phyloP scores from a whole-genome alignment of 2,888 invertebrate species.

The Cosmorhoe ocellata region DNA sequence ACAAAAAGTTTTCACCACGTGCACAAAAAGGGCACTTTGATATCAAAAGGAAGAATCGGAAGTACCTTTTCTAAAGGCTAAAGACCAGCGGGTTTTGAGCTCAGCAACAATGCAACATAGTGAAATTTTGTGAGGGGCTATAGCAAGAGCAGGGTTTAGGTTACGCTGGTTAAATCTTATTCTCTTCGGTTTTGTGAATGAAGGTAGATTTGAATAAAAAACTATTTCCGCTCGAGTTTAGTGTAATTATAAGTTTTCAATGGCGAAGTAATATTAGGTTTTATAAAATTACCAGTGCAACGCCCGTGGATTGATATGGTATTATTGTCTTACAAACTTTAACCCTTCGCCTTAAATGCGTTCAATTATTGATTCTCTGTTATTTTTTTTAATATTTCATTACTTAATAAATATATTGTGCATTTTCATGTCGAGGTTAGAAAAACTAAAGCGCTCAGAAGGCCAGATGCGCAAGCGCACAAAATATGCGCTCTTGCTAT shows the following conservation, averaged over 20 bases:
- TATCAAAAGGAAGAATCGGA: conserved; percentile 54
- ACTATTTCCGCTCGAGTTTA: conserved; percentile 24
- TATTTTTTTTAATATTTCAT: no score
- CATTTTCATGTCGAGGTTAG: no score
- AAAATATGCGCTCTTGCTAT: conserved; percentile 15
- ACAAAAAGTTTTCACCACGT: conserved; percentile 44
- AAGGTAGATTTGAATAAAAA: conserved; percentile 29
- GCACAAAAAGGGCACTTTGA: conserved; percentile 41
- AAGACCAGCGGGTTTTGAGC: conserved; percentile 25
- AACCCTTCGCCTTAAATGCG: no score
- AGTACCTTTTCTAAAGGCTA: conserved; percentile 35
- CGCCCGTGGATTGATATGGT: no score
- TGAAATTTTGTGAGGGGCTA: neutral
- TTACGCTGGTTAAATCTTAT: conserved; percentile 2
- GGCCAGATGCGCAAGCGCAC: conserved; percentile 25
- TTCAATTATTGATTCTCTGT: no score
- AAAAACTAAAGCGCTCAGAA: no score
- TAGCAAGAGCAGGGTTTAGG: neutral
- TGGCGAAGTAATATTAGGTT: neutral
- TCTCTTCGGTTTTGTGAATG: conserved; percentile 31
- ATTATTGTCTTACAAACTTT: no score
- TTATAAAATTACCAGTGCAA: neutral
- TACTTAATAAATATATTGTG: no score
- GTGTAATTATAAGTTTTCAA: conserved; percentile 7
- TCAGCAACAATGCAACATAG: conserved; percentile 5